Evolutionary conservation across 2,113 vertebrate genomes (phyloP), one percentile per base, ranked within the genome.

Genomic region (Archilochus colubris): DNA sequence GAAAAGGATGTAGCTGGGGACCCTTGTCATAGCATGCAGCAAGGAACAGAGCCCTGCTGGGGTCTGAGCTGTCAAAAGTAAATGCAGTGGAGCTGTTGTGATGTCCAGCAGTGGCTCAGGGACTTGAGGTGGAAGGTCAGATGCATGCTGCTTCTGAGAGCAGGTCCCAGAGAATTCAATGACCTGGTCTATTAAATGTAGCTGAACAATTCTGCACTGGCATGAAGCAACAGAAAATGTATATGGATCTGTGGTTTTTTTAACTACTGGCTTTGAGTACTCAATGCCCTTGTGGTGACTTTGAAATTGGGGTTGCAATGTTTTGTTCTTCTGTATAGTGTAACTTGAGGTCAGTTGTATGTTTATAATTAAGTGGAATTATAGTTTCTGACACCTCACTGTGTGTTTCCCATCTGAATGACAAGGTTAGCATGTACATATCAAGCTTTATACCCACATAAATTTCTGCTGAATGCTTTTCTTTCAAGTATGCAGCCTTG

Each of bases 251-350:
- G 8, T 74, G 72, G 11, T 81, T 67, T 88, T 44, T 57, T 76
- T 20, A 51, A 31, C 33, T 70, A 5, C n/a, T 86, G 66, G 80
- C 33, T 86, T 75, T 20, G 53, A 3, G 0, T 30, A 58, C 40
- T 69, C 46, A 50, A 55, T 72, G 48, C 68, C 54, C 36, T 74
- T 33, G 36, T 68, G 74, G 82, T 70, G 58, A 61, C 0, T 43
- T 50, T 85, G 75, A 85, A 81, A 86, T 58, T 61, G 31, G 46
- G 48, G 64, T 48, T 66, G 78, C 88, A 95, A 14, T 82, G 57
- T 81, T 76, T 87, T 36, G 7, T 78, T 91, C n/a, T 87, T 77
- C 24, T 89, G 94, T 70, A 82, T 76, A n/a, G 43, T 73, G 72
- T 68, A 70, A 58, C 36, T 78, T 31, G 22, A 81, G 27, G 54